Base-by-base conservation (phyloP, 2,888 invertebrate species). In the Linyphia triangularis region DNA sequence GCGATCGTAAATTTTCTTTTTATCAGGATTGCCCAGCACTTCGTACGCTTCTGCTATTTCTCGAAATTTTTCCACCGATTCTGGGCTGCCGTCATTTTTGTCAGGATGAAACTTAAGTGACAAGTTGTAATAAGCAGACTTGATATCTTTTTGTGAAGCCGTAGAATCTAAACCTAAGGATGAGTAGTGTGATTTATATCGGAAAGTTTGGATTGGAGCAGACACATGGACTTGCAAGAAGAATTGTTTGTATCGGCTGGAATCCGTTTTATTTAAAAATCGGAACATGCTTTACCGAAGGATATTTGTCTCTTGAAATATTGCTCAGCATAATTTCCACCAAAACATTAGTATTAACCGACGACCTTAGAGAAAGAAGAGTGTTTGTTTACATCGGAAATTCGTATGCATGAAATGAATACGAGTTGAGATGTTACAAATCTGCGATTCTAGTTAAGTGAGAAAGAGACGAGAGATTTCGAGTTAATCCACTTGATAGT, bases 81-180 rank as follows among this genome's bases (percentile, higher is more conserved):
- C 91, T 28, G 94, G 94, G 78, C 93, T 94, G 81, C 95, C 95
- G 90, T 94, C 94, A 91, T 96, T 96, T 91, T 94, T 95, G 92
- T 98, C 98, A 0, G 98, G 98, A 93, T 98, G 98, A 92, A 96
- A 96, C 26, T 95, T 90, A 94, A 96, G 97, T 0, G 97, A 97
- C 51, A 98, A 93, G 92, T 95, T 95, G 91, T 97, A 98, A 93
- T 97, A 98, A 0, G 98, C 97, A 2, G 95, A 93, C 93, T 98
- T 98, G 37, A 98, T 96, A 91, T 98, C 97, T 89, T 91, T 92
- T 91, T 96, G 96, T 0, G 96, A 96, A 0, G 97, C 96, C 85
- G 94, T 94, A 0, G 95, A 94, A 0, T 95, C 93, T 51, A 98
- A 92, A 51, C 96, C 96, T 37, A 97, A 93, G 0, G 95, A 93